phyloP scores from a whole-genome alignment of 64 coral and sea anemone genomes.

The Trachythela sp. region DNA sequence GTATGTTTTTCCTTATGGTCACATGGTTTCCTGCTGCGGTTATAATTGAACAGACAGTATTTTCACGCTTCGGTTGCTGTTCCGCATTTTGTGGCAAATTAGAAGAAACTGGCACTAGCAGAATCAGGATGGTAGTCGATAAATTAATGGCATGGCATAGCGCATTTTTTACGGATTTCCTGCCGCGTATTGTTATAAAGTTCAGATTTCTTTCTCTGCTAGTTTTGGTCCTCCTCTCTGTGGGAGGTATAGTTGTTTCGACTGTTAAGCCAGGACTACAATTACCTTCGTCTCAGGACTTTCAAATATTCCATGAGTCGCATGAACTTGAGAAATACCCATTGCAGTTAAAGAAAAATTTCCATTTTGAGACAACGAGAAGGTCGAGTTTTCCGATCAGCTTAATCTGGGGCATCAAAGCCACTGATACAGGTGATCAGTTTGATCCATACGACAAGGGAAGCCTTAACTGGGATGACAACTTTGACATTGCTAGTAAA shows the following conservation, averaged over 20 bases:
- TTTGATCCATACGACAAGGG: slow-evolving; percentile 75
- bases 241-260: slow-evolving; percentile 60
- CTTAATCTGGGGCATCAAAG: slow-evolving; percentile 72
- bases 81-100: slow-evolving; percentile 27
- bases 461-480: slow-evolving; percentile 65
- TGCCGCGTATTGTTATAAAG: slow-evolving; percentile 61
- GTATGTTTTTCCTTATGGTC: slow-evolving; percentile 87
- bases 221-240: slow-evolving; percentile 50
- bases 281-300: slow-evolving; percentile 81
- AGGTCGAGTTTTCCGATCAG: slow-evolving; percentile 71
- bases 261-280: slow-evolving; percentile 79
- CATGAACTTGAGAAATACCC: slow-evolving; percentile 88
- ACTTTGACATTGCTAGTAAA: slow-evolving; percentile 55
- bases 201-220: slow-evolving; percentile 56
- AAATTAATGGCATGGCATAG: slow-evolving; percentile 40
- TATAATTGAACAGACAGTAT: slow-evolving; percentile 70
- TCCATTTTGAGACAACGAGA: slow-evolving; percentile 85
- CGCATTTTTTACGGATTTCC: slow-evolving; percentile 59
- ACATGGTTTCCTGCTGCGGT: slow-evolving; percentile 94
- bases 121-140: slow-evolving; percentile 29
- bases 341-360: slow-evolving; percentile 74
- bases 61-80: slow-evolving; percentile 11
- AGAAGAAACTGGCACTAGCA: background rate
- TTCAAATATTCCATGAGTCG: slow-evolving; percentile 78
- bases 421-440: slow-evolving; percentile 65